Evolutionary conservation across 2,888 invertebrate species (phyloP).

Genomic region (Catocala fraxini): DNA sequence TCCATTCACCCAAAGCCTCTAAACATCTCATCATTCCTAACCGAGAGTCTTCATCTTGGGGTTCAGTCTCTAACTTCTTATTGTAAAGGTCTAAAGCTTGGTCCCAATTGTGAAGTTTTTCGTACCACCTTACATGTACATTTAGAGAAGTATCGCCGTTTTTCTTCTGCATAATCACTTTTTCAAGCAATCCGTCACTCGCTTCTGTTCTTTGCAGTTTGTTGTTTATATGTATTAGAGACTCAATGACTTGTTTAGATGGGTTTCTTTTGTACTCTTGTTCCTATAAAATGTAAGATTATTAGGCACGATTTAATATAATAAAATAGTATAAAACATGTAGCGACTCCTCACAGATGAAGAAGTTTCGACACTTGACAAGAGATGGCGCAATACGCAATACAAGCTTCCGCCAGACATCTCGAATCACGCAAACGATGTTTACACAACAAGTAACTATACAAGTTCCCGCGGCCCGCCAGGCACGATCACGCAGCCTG

Average conservation of each 20-base stretch:
- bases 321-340: neutral
- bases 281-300: conserved; percentile 85
- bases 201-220: conserved; percentile 99
- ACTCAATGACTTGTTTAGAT: conserved; percentile 94
- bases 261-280: conserved; percentile 93
- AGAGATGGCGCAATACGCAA: too few species aligned
- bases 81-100: conserved; percentile 96
- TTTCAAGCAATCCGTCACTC: conserved; percentile 96
- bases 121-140: conserved; percentile 96
- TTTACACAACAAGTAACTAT: too few species aligned
- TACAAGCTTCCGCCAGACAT: too few species aligned
- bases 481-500: too few species aligned
- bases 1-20: conserved; percentile 99
- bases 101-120: conserved; percentile 99
- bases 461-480: too few species aligned
- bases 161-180: conserved; percentile 93
- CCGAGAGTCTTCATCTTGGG: conserved; percentile 92
- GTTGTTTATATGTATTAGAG: conserved; percentile 98
- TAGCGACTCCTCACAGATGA: too few species aligned
- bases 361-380: too few species aligned
- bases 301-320: conserved; percentile 5
- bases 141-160: conserved; percentile 87
- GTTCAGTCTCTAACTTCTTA: conserved; percentile 90
- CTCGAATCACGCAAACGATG: too few species aligned
- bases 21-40: conserved; percentile 98